Base-by-base conservation (phyloP, 2,888 invertebrate genomes). In the Steromphala cineraria region DNA sequence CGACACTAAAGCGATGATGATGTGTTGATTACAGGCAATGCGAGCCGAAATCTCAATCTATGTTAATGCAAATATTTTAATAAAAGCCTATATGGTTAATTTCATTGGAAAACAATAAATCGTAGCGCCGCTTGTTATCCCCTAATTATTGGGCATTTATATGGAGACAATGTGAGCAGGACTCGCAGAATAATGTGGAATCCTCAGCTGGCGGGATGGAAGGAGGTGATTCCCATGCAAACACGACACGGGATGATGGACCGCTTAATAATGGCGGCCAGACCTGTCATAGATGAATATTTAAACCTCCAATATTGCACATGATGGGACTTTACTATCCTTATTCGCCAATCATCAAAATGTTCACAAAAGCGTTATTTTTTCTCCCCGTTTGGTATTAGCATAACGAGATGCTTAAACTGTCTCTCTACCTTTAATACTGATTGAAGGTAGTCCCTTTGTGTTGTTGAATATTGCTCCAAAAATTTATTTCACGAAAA, bases 31-130 rank as follows among this genome's bases (percentile, higher is more conserved):
- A 46, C 46, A 46, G 1, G 46, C 46, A 10, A 13, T 46, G 46
- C 13, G 5, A 46, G 46, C 10, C 46, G 7, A 46, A 46, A 46
- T 46, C 7, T 10, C 10, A 13, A 46, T 13, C 46, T 46, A 46
- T 46, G 13, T 8, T 46, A 46, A 46, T 46, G 46, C 46, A 46
- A 46, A 46, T 46, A 46, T 46, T 46, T 46, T 46, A 46, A 46
- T 46, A 46, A 46, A 46, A 46, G 46, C 46, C 46, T 46, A 46
- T 46, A 46, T 46, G 46, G 46, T 46, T 46, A 46, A 19, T 28
- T 36, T 71, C 36, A 71, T 71, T 71, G 71, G 71, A 71, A 71
- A 71, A 71, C 71, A 71, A 31, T 71, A 71, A 71, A 71, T 71
- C 71, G 71, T 71, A 71, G 36, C 36, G 36, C 7, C 15, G 71